Percentiles rank a stretch among this genome's conserved stretches.
Conservation (phyloP, 64 coral and sea anemone species). For the Dendronephthya gigantea region DNA sequence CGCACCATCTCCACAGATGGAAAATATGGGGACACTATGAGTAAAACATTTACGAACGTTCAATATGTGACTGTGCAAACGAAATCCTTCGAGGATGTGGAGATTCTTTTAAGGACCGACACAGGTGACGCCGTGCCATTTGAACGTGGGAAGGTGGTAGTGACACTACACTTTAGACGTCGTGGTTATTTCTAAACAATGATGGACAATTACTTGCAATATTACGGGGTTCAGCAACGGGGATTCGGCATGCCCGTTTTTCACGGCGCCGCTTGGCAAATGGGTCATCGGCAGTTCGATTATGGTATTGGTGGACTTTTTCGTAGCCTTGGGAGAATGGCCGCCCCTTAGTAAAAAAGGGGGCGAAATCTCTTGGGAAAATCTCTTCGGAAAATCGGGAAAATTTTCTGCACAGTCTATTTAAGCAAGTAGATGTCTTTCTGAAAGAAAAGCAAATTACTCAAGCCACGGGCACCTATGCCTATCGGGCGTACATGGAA, state of each 20-base stretch:
- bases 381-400: slow-evolving; percentile 8
- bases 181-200: background rate
- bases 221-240: slow-evolving; percentile 1
- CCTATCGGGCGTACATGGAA: too few relatives aligned
- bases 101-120: slow-evolving; percentile 11
- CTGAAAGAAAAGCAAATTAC: background rate
- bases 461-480: too few relatives aligned
- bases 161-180: slow-evolving; percentile 16
- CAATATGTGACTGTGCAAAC: background rate
- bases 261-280: slow-evolving; percentile 12
- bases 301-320: slow-evolving; percentile 24
- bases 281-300: slow-evolving; percentile 15
- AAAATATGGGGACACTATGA: slow-evolving; percentile 18
- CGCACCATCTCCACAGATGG: slow-evolving; percentile 7
- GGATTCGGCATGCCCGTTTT: background rate
- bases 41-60: background rate
- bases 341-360: background rate
- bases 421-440: background rate
- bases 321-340: slow-evolving; percentile 7
- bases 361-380: slow-evolving; percentile 17
- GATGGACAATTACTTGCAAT: background rate
- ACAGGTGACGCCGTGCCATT: background rate
- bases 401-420: too few relatives aligned
- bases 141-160: background rate
- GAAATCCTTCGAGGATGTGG: slow-evolving; percentile 11